phyloP scores from a whole-genome alignment of 2,113 vertebrate species.

The Jacana jacana region DNA sequence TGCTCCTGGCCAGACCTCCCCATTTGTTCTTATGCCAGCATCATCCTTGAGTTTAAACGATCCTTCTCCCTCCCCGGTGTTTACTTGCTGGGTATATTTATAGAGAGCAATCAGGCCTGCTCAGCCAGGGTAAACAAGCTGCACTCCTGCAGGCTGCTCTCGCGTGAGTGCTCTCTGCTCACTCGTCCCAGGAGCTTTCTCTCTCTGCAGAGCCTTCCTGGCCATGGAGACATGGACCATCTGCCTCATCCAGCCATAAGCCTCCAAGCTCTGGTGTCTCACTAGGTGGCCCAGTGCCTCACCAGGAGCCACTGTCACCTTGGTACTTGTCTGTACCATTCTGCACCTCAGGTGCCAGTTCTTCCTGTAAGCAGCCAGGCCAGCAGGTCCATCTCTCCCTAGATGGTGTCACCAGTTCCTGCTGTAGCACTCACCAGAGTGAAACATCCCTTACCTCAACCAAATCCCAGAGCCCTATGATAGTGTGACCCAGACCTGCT shows the following conservation, averaged over 20 bases:
- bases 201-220: neutral
- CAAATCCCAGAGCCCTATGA: neutral
- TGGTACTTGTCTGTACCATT: accelerated
- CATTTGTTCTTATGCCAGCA: constrained; percentile 58
- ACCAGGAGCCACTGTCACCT: neutral
- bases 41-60: constrained; percentile 47
- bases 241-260: neutral
- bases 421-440: neutral
- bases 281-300: neutral
- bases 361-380: neutral
- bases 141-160: constrained; percentile 46
- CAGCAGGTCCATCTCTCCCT: neutral
- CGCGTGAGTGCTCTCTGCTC: neutral
- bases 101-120: constrained; percentile 70
- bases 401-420: neutral
- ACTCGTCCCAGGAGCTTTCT: constrained; percentile 41
- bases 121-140: constrained; percentile 69
- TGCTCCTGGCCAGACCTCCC: constrained; percentile 23
- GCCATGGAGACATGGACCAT: accelerated
- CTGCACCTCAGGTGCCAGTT: neutral
- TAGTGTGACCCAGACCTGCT: neutral
- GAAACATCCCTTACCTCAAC: neutral
- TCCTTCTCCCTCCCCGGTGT: constrained; percentile 53
- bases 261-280: neutral
- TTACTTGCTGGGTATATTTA: constrained; percentile 64